phyloP scores from a whole-genome alignment of 1,140 invertebrate species.

The Pissodes strobi region DNA sequence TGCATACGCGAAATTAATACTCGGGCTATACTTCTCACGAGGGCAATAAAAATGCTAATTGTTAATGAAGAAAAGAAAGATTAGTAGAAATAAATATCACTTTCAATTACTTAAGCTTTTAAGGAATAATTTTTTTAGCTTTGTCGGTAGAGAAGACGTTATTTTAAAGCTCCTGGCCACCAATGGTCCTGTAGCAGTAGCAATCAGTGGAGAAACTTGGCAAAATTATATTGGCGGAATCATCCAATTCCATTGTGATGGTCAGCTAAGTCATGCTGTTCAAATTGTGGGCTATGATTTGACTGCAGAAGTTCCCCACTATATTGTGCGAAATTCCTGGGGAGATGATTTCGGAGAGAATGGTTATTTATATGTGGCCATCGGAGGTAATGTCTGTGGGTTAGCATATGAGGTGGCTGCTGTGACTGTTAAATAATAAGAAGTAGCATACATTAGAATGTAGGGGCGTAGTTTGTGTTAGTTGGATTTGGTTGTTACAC shows the following conservation, averaged over 20 bases:
- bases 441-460: too few species aligned
- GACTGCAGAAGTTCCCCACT: constrained; percentile 73
- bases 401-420: constrained; percentile 60
- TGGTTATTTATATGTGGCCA: constrained; percentile 79
- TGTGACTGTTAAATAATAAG: too few species aligned
- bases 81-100: too few species aligned
- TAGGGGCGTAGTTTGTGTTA: too few species aligned
- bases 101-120: too few species aligned
- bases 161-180: constrained; percentile 67
- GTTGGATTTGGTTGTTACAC: too few species aligned
- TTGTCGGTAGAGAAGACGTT: constrained; percentile 67
- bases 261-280: constrained; percentile 79
- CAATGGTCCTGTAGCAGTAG: constrained; percentile 77
- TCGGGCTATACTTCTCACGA: too few species aligned
- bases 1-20: too few species aligned
- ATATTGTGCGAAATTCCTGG: constrained; percentile 88
- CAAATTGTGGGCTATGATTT: constrained; percentile 85
- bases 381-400: constrained; percentile 81
- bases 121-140: too few species aligned
- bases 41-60: too few species aligned
- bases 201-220: constrained; percentile 85
- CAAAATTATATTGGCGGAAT: constrained; percentile 86
- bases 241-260: constrained; percentile 80
- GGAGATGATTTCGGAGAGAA: constrained; percentile 73
- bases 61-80: too few species aligned